These are phyloP conservation scores for Acinonyx jubatus DNA, from an alignment of 2,113 vertebrate species.

Conservation along the genomic window DNA sequence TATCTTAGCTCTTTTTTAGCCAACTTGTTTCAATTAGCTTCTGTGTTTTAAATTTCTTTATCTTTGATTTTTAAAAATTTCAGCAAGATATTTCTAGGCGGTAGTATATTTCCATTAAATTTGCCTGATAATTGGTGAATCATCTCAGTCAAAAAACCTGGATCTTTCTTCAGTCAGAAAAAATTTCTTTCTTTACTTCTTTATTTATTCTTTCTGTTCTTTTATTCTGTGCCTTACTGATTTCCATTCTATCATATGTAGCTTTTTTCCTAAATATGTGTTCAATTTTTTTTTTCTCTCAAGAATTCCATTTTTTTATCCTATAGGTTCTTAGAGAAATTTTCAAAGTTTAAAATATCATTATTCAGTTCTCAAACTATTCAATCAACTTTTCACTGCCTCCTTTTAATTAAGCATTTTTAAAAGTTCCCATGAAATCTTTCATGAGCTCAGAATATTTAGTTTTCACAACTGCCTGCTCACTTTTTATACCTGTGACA, in stretches of 20 bases:
- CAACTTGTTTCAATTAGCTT: neutral
- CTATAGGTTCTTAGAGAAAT: neutral
- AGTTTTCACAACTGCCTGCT: neutral
- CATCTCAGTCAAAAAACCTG: neutral
- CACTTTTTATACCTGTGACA: neutral
- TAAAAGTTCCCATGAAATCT: neutral
- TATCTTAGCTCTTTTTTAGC: neutral
- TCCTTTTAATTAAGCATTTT: slow-evolving; percentile 47
- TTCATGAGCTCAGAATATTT: neutral
- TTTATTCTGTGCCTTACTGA: neutral
- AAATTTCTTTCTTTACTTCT: neutral
- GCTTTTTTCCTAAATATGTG: neutral
- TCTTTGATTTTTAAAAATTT: neutral
- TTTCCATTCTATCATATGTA: neutral
- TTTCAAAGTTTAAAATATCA: slow-evolving; percentile 45
- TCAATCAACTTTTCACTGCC: slow-evolving; percentile 36
- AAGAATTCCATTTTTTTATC: slow-evolving; percentile 10
- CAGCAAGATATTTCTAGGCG: neutral
- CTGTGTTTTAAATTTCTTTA: neutral
- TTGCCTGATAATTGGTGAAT: neutral
- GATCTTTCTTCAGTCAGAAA: neutral
- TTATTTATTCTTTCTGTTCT: neutral
- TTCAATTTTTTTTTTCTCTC: neutral
- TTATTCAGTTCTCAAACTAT: slow-evolving; percentile 47
- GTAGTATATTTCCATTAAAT: neutral